These are phyloP conservation scores for Gambusia yucatana DNA, from an alignment of 2,797 vertebrate genomes.

Conservation along the genomic window DNA sequence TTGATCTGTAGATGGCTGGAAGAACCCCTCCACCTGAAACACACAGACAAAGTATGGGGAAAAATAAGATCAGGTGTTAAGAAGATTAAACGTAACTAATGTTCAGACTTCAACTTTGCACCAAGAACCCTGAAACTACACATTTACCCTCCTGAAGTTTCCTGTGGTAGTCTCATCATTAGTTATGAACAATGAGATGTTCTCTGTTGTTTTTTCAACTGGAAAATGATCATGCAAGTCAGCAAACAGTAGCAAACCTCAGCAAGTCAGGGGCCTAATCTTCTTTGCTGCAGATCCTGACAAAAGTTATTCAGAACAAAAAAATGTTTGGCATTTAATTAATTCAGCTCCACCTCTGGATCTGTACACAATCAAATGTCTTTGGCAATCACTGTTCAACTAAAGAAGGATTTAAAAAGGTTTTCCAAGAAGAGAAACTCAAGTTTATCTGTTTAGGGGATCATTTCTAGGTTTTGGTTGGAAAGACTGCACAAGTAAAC, in stretches of 20 bases:
- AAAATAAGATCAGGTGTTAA: background rate
- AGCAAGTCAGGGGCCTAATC: background rate
- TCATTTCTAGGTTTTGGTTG: background rate
- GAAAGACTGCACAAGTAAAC: background rate
- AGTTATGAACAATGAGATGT: background rate
- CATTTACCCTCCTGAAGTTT: background rate
- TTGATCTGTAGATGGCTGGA: constrained; percentile 45
- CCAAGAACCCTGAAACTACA: background rate
- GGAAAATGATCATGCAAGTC: background rate
- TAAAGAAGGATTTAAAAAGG: background rate
- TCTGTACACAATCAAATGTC: background rate
- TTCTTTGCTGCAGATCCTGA: background rate
- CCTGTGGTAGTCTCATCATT: background rate
- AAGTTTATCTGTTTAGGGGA: background rate
- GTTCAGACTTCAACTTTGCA: background rate
- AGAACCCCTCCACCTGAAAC: constrained; percentile 25
- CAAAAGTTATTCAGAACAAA: background rate
- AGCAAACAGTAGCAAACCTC: background rate
- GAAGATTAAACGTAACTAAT: background rate
- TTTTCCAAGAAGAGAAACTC: background rate
- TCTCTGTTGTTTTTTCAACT: background rate
- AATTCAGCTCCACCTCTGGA: background rate
- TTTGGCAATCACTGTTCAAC: background rate
- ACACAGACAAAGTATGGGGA: constrained; percentile 5
- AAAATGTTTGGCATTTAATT: background rate